These are phyloP conservation scores for Aphis craccivora DNA, from an alignment of 1,140 invertebrate species.

Conservation along the genomic window DNA sequence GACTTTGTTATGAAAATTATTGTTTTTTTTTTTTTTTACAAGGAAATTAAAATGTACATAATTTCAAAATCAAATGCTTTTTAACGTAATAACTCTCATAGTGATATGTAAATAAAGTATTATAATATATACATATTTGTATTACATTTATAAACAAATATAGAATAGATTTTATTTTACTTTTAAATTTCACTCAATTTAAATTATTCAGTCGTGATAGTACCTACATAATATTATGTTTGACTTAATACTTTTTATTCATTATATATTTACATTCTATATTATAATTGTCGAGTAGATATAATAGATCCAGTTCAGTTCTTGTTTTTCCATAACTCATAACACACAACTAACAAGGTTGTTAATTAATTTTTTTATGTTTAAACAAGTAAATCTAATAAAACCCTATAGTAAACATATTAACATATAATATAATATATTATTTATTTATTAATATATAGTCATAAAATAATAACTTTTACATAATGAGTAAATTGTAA, in stretches of 20 bases:
- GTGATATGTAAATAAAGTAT: neutral
- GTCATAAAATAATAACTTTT: neutral
- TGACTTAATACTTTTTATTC: neutral
- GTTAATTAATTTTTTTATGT: neutral
- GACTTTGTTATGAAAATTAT: neutral
- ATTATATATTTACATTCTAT: neutral
- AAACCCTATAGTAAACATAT: neutral
- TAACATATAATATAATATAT: no score
- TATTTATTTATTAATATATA: neutral
- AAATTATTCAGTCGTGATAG: slow-evolving; percentile 1
- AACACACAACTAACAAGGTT: neutral
- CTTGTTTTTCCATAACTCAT: neutral
- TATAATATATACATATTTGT: neutral
- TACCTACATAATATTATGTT: neutral
- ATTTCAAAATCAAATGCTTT: neutral
- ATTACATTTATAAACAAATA: neutral
- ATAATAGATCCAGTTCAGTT: neutral
- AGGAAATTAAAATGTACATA: neutral
- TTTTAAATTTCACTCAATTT: neutral
- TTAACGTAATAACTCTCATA: neutral
- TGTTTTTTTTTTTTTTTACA: no score
- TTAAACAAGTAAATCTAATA: neutral
- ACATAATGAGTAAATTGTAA: neutral
- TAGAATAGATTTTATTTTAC: neutral
- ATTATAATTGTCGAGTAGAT: neutral